Evolutionary conservation across 1,140 invertebrate species (phyloP).

Genomic region (Drosophila mauritiana): DNA sequence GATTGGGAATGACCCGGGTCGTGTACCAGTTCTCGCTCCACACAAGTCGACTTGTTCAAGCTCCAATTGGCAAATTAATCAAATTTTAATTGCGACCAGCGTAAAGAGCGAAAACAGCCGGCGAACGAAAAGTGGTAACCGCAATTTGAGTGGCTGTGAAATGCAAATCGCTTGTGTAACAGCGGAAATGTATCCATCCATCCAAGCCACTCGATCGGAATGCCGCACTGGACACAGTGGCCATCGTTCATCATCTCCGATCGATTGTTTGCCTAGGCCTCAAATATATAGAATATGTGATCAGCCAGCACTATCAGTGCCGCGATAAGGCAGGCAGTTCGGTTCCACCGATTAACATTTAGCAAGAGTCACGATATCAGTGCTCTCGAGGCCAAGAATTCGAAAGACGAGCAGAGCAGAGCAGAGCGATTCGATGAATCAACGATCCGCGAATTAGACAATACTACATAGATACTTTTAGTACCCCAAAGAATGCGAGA

Average conservation of each 20-base stretch:
- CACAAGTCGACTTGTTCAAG: slow-evolving; percentile 51
- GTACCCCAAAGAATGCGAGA: slow-evolving; percentile 59
- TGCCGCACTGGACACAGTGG: slow-evolving; percentile 24
- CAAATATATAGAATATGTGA: slow-evolving; percentile 5
- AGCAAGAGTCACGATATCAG: slow-evolving; percentile 13
- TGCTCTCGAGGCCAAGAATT: slow-evolving; percentile 7
- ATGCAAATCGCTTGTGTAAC: slow-evolving; percentile 53
- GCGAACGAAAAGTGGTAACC: slow-evolving; percentile 33
- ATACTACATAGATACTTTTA: slow-evolving; percentile 28
- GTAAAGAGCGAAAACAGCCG: slow-evolving; percentile 7
- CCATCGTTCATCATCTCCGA: slow-evolving; percentile 42
- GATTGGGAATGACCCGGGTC: slow-evolving; percentile 33
- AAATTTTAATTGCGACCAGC: slow-evolving; percentile 46
- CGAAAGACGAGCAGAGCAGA: slow-evolving; percentile 4
- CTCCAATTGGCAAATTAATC: slow-evolving; percentile 74
- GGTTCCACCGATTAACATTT: slow-evolving; percentile 9
- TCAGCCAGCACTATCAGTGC: slow-evolving; percentile 9
- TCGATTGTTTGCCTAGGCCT: slow-evolving; percentile 27
- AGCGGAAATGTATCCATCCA: slow-evolving; percentile 52
- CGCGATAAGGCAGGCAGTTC: slow-evolving; percentile 16
- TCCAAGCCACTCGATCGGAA: slow-evolving; percentile 43
- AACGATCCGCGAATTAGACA: slow-evolving; percentile 32
- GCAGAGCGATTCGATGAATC: slow-evolving; percentile 21
- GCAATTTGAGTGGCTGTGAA: slow-evolving; percentile 45
- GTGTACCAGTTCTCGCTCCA: slow-evolving; percentile 45